Conservation (phyloP, 2,113 vertebrate species). For the Ariopsis seemanni region DNA sequence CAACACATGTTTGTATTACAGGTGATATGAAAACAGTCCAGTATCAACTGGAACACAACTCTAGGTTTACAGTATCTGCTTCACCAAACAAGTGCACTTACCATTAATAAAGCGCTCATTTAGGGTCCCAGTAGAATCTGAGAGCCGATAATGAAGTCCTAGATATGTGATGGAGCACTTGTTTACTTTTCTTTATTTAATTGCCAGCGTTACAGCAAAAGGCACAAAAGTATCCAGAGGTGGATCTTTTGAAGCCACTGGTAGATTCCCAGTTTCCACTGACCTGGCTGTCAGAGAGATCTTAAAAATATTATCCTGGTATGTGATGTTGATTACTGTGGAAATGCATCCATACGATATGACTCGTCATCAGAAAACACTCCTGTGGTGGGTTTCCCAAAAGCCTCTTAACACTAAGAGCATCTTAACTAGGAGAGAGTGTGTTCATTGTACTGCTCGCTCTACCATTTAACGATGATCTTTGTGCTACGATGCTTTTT, state of each 20-base stretch:
- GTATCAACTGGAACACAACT: background rate
- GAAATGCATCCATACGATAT: background rate
- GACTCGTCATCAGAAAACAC: background rate
- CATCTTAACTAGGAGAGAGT: no score
- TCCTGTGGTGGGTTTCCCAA: background rate
- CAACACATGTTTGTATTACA: background rate
- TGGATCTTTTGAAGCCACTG: background rate
- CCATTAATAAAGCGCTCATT: background rate
- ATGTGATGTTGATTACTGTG: background rate
- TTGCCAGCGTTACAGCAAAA: background rate
- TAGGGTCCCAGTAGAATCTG: background rate
- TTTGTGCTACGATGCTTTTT: no score
- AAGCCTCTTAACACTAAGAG: no score
- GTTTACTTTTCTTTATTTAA: background rate
- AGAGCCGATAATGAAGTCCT: background rate
- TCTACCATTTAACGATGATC: no score
- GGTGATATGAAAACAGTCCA: background rate
- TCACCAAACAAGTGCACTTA: background rate
- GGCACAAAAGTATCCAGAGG: background rate
- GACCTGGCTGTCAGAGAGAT: background rate
- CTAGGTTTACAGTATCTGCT: background rate
- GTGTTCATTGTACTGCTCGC: no score
- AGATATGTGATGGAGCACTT: background rate
- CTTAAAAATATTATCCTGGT: background rate
- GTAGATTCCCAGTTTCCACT: background rate